These are phyloP conservation scores for Chanos chanos DNA, from an alignment of 2,797 vertebrate genomes.

Conservation along the genomic window DNA sequence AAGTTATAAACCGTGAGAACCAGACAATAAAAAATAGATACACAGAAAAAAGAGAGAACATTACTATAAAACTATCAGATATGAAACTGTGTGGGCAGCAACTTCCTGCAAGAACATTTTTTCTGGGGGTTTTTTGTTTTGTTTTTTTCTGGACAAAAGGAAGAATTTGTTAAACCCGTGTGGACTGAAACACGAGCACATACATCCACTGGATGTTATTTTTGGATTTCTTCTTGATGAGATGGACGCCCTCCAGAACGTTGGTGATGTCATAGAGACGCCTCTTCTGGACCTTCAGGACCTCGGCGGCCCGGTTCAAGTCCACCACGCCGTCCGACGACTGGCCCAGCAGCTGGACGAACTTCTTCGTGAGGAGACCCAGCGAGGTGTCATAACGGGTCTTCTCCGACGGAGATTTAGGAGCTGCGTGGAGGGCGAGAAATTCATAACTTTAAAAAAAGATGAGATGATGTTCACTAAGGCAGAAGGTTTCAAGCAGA, in stretches of 20 bases:
- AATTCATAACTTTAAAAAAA: conserved; percentile 41
- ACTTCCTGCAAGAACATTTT: too few species aligned
- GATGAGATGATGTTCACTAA: too few species aligned
- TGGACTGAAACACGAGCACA: conserved; percentile 61
- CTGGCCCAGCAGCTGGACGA: conserved; percentile 91
- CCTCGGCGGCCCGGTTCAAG: conserved; percentile 92
- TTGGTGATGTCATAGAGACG: conserved; percentile 98
- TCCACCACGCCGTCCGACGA: conserved; percentile 92
- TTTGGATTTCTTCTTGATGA: conserved; percentile 98
- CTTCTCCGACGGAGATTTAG: conserved; percentile 93
- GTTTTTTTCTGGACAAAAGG: too few species aligned
- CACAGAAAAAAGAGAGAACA: too few species aligned
- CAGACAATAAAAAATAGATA: too few species aligned
- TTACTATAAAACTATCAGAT: too few species aligned
- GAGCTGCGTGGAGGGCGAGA: conserved; percentile 63
- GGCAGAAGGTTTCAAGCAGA: too few species aligned
- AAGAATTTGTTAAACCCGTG: too few species aligned
- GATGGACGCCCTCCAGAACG: conserved; percentile 94
- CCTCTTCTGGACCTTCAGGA: conserved; percentile 90
- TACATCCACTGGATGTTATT: conserved; percentile 99
- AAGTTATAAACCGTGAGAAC: too few species aligned
- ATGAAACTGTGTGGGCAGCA: too few species aligned
- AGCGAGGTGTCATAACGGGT: conserved; percentile 94
- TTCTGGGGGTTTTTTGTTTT: too few species aligned
- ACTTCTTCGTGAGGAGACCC: conserved; percentile 95